These are phyloP conservation scores for Bos javanicus DNA, from an alignment of 2,113 vertebrate species.

Conservation along the genomic window DNA sequence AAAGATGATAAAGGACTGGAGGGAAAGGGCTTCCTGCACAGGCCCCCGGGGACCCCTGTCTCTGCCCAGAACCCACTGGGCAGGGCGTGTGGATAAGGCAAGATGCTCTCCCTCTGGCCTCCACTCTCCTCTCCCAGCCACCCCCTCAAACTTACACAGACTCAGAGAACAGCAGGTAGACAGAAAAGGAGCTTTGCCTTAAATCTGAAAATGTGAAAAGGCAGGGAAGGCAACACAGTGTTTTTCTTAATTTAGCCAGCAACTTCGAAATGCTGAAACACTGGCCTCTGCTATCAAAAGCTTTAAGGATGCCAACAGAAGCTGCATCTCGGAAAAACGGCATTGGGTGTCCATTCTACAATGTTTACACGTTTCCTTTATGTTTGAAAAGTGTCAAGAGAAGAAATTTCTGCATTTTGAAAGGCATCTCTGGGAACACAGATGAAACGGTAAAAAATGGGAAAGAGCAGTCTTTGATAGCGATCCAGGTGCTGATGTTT, in stretches of 20 bases:
- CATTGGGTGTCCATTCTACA: not conserved
- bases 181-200: not conserved
- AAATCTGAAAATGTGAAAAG: not conserved
- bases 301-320: not conserved
- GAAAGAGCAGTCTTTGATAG: not conserved
- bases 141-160: not conserved
- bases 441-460: not conserved
- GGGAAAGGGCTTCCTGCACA: not conserved
- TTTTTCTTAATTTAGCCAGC: not conserved
- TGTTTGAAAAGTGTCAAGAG: not conserved
- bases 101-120: not conserved
- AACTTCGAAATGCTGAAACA: not conserved
- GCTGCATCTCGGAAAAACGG: not conserved
- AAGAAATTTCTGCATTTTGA: not conserved
- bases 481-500: not conserved
- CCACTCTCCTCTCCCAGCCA: not conserved
- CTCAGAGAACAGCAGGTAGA: not conserved
- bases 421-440: not conserved
- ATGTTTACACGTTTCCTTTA: not conserved
- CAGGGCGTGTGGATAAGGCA: not conserved
- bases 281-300: not conserved
- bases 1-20: not conserved
- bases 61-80: not conserved
- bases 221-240: not conserved
- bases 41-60: not conserved